Conservation (phyloP, 2,888 invertebrate genomes). For the Zaprionus bogoriensis region DNA sequence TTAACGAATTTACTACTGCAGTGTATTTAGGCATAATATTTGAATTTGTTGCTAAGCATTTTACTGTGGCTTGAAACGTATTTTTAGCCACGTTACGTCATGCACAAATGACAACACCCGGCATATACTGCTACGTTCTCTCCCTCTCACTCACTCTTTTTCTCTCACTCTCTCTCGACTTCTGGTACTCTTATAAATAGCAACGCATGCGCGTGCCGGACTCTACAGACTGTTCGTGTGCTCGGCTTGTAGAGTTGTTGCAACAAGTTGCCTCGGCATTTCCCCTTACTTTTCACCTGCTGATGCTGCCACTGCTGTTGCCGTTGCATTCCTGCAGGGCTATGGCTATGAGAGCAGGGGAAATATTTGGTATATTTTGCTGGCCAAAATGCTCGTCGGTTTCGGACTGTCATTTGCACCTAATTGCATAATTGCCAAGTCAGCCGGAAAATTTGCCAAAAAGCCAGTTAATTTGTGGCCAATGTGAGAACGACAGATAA, state of each 20-base stretch:
- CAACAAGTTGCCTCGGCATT: constrained; percentile 65
- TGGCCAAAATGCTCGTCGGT: constrained; percentile 11
- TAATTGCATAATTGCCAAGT: constrained; percentile 76
- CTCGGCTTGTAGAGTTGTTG: constrained; percentile 45
- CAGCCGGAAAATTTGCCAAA: constrained; percentile 70
- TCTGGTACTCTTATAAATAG: constrained; percentile 10
- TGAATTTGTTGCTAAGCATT: neutral
- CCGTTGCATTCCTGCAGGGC: neutral
- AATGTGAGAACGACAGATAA: constrained; percentile 29
- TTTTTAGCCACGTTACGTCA: constrained; percentile 68
- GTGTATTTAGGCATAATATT: too few relatives aligned
- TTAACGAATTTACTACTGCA: too few relatives aligned
- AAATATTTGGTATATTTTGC: neutral
- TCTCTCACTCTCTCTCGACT: neutral
- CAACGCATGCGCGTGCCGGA: constrained; percentile 53
- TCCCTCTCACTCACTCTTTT: constrained; percentile 20
- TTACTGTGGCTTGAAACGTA: neutral
- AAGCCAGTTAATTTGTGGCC: constrained; percentile 63
- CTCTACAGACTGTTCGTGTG: constrained; percentile 1
- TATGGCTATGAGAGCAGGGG: neutral
- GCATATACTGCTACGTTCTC: constrained; percentile 16
- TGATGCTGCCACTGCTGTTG: neutral
- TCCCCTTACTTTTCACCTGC: constrained; percentile 8
- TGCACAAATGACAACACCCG: constrained; percentile 64
- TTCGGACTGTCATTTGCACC: constrained; percentile 35